phyloP scores from a whole-genome alignment of 1,140 invertebrate species.

The Philopotamus ludificatus region DNA sequence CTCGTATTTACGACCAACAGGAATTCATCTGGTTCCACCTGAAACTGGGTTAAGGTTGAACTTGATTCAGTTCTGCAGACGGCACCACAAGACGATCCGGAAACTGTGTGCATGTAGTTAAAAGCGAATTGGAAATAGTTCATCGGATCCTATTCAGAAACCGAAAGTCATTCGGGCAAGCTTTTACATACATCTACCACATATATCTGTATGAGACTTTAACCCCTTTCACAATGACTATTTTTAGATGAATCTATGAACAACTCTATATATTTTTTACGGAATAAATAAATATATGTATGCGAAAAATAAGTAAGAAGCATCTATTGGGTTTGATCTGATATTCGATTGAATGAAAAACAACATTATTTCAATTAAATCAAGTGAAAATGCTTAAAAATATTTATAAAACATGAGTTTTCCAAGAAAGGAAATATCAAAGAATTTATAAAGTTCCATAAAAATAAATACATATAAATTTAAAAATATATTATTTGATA shows the following conservation, averaged over 20 bases:
- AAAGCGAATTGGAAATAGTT: too few species aligned
- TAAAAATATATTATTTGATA: too few species aligned
- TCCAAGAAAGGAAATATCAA: too few species aligned
- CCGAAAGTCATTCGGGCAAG: too few species aligned
- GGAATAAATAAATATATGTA: too few species aligned
- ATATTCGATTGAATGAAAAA: too few species aligned
- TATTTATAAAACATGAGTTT: not conserved
- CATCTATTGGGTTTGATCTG: too few species aligned
- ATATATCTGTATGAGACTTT: not conserved
- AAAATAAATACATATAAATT: too few species aligned
- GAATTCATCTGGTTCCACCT: constrained; percentile 5
- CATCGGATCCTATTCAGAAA: too few species aligned
- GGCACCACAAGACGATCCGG: not conserved
- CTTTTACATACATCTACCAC: too few species aligned
- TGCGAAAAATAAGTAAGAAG: too few species aligned
- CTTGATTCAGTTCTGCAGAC: constrained; percentile 6
- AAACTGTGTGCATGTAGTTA: not conserved
- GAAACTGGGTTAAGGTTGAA: constrained; percentile 25
- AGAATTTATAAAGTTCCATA: too few species aligned
- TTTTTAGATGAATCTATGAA: not conserved
- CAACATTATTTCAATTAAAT: not conserved
- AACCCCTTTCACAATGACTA: not conserved
- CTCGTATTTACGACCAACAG: constrained; percentile 11
- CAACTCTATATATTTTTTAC: not conserved
- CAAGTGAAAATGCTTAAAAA: not conserved